Percentiles rank a stretch among this genome's conserved stretches.
phyloP scores from a whole-genome alignment of 1,140 invertebrate genomes.

The Leptoteleia sp. region DNA sequence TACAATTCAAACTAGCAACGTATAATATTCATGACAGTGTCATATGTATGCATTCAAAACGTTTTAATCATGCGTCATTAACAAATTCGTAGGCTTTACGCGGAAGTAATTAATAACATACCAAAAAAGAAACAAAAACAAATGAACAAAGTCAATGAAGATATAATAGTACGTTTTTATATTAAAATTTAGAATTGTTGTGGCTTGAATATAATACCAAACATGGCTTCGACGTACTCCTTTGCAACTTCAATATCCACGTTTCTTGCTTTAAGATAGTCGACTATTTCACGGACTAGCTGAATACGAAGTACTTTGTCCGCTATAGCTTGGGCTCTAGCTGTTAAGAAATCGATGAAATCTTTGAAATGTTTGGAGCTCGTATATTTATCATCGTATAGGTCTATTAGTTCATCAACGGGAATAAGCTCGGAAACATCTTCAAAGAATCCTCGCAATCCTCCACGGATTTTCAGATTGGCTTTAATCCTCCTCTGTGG shows the following conservation, averaged over 20 bases:
- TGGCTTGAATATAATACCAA: not conserved
- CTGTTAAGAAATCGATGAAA: not conserved
- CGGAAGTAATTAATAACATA: too few relatives aligned
- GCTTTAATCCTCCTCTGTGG: not conserved
- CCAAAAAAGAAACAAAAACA: too few relatives aligned
- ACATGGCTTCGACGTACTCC: not conserved
- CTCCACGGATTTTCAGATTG: conserved; percentile 17
- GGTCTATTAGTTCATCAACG: not conserved
- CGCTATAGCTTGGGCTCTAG: conserved; percentile 28
- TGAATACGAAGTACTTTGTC: conserved; percentile 8
- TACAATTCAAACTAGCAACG: too few relatives aligned
- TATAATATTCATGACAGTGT: too few relatives aligned
- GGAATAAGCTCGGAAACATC: conserved; percentile 48
- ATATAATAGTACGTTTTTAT: too few relatives aligned
- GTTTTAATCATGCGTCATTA: too few relatives aligned
- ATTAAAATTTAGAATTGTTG: too few relatives aligned
- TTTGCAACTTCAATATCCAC: conserved; percentile 4
- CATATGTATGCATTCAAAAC: too few relatives aligned
- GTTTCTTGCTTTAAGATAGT: conserved; percentile 3
- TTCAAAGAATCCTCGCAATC: conserved; percentile 54
- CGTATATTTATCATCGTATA: conserved; percentile 43
- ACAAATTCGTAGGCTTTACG: too few relatives aligned
- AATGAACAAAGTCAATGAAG: too few relatives aligned
- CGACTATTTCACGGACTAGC: not conserved
- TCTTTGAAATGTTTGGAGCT: conserved; percentile 20